A percentile compares a stretch with the other conserved stretches of the same genome.
These are phyloP conservation scores for Pteropus alecto DNA, from an alignment of 2,113 vertebrate genomes.

Conservation along the genomic window DNA sequence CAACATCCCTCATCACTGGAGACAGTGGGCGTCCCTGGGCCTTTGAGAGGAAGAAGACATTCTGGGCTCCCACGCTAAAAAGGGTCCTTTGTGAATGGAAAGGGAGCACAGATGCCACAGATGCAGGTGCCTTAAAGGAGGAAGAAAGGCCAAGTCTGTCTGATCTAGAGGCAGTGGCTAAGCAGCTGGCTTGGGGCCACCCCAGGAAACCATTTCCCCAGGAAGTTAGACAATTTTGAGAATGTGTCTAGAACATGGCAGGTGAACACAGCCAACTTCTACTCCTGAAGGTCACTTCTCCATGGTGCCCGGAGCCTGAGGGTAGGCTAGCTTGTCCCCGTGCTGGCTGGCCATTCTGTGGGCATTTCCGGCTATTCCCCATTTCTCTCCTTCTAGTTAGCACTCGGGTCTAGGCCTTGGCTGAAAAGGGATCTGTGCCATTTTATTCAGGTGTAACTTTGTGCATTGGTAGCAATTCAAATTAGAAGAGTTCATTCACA, in stretches of 20 bases:
- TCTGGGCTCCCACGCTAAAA: neutral
- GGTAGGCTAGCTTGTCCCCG: no score
- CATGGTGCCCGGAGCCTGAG: neutral
- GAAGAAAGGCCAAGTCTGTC: neutral
- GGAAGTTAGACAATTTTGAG: neutral
- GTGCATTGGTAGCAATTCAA: neutral
- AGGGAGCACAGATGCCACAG: neutral
- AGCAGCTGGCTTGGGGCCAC: no score
- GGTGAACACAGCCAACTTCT: neutral
- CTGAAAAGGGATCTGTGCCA: neutral
- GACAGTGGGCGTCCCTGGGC: neutral
- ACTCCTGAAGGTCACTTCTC: neutral
- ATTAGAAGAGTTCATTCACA: neutral
- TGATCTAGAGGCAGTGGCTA: neutral
- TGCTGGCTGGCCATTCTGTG: neutral
- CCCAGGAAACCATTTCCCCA: neutral
- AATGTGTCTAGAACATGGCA: neutral
- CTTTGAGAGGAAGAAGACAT: neutral
- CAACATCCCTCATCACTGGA: neutral
- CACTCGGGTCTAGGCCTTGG: neutral
- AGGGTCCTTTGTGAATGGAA: neutral
- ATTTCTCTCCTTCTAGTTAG: neutral
- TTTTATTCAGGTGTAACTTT: neutral
- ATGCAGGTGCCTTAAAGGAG: neutral
- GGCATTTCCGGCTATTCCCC: neutral